Percentiles rank a stretch among this genome's conserved stretches.
These are phyloP conservation scores for Pegea sp. DNA, from an alignment of 23 tunicate species.

Conservation along the genomic window DNA sequence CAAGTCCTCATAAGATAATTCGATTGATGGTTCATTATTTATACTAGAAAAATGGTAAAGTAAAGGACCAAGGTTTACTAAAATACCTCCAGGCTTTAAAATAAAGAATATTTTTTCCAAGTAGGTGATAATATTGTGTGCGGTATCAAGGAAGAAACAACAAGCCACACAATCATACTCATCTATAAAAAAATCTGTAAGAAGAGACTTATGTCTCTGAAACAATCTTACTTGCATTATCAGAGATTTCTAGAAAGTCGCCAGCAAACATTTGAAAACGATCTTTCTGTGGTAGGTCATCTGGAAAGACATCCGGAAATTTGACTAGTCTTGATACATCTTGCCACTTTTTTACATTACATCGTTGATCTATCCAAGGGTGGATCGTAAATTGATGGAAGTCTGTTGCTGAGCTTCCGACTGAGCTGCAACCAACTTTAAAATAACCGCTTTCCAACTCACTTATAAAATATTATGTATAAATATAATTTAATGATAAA, in stretches of 20 bases:
- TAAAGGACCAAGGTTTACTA: conserved; percentile 85
- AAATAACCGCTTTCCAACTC: too few species aligned
- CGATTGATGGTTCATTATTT: conserved; percentile 52
- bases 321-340: conserved; percentile 37
- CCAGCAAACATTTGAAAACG: conserved; percentile 81
- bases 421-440: conserved; percentile 2
- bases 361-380: conserved; percentile 69
- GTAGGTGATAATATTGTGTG: conserved; percentile 62
- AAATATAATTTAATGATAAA: conserved; percentile 1
- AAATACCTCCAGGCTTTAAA: conserved; percentile 77
- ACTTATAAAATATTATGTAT: background rate
- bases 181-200: too few species aligned
- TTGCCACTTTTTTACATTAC: conserved; percentile 50
- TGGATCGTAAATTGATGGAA: conserved; percentile 58
- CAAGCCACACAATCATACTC: conserved; percentile 72
- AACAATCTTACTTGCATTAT: conserved; percentile 19
- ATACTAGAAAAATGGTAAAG: conserved; percentile 72
- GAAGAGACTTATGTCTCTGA: too few species aligned
- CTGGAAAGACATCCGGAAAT: conserved; percentile 87
- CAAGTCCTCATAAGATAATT: conserved; percentile 71
- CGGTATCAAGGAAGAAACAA: conserved; percentile 88
- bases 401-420: conserved; percentile 10
- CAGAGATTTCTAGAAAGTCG: conserved; percentile 65
- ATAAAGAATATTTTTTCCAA: conserved; percentile 47
- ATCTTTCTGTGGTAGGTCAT: conserved; percentile 7